A percentile compares a stretch with the other conserved stretches of the same genome.
These are phyloP conservation scores for Clitarchus hookeri DNA, from an alignment of 2,888 invertebrate genomes.

Conservation along the genomic window DNA sequence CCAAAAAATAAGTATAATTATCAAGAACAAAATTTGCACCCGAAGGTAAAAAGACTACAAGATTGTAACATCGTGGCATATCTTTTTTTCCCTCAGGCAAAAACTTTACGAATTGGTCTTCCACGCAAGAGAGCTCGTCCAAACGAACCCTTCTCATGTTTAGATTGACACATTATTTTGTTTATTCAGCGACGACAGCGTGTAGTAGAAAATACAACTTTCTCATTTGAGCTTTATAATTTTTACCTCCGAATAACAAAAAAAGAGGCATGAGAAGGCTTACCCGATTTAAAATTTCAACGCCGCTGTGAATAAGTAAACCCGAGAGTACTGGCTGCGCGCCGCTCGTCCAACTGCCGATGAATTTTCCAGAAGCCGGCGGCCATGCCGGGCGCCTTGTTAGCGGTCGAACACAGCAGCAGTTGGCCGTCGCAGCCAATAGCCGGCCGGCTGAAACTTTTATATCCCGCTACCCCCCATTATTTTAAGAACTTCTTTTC, in stretches of 20 bases:
- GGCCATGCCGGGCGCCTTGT: background rate
- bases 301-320: background rate
- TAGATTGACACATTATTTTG: slow-evolving; percentile 4
- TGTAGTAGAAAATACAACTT: background rate
- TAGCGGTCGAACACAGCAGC: too few species aligned
- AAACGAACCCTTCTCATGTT: background rate
- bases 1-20: too few species aligned
- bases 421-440: background rate
- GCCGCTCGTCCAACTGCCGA: background rate
- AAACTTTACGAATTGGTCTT: too few species aligned
- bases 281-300: background rate
- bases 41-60: too few species aligned
- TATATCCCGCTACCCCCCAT: background rate
- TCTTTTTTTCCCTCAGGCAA: too few species aligned
- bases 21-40: too few species aligned
- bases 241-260: background rate
- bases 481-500: background rate
- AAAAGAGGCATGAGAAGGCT: background rate
- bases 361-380: slow-evolving; percentile 6
- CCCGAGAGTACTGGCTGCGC: background rate
- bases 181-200: slow-evolving; percentile 10
- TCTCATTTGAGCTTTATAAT: background rate
- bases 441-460: background rate
- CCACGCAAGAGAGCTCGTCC: too few species aligned
- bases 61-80: too few species aligned